phyloP scores from a whole-genome alignment of 2,888 invertebrate species.

The Metopia argyrocephala region DNA sequence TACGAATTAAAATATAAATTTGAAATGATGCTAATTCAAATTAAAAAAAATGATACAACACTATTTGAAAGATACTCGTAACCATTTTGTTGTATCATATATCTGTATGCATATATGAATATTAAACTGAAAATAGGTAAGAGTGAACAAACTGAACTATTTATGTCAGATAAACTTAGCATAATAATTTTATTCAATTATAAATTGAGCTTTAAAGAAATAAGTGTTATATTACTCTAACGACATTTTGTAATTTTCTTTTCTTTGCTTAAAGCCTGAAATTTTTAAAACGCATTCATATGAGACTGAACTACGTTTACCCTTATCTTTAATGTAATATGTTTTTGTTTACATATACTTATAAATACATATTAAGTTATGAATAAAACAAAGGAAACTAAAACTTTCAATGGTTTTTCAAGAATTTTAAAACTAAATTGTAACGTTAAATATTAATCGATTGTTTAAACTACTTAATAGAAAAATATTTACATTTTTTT shows the following conservation, averaged over 20 bases:
- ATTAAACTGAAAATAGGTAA: not conserved
- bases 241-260: conserved; percentile 16
- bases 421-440: conserved; percentile 47
- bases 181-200: conserved; percentile 35
- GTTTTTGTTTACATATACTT: conserved; percentile 27
- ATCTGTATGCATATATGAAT: too few species aligned
- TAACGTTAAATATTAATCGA: conserved; percentile 24
- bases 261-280: conserved; percentile 45
- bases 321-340: conserved; percentile 32
- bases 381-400: conserved; percentile 41
- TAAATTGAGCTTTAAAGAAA: conserved; percentile 28
- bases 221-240: conserved; percentile 19
- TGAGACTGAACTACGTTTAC: conserved; percentile 52
- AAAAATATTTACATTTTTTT: conserved; percentile 56
- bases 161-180: conserved; percentile 18
- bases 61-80: not conserved
- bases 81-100: not conserved
- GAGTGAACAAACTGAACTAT: not conserved
- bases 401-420: conserved; percentile 39
- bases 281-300: conserved; percentile 46
- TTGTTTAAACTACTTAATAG: conserved; percentile 54
- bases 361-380: conserved; percentile 29
- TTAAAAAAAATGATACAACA: not conserved
- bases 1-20: conserved; percentile 1
- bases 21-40: conserved; percentile 34